A percentile compares a stretch with the other conserved stretches of the same genome.
Conservation (phyloP, 1,140 invertebrate species). For the Drosophila simulans region DNA sequence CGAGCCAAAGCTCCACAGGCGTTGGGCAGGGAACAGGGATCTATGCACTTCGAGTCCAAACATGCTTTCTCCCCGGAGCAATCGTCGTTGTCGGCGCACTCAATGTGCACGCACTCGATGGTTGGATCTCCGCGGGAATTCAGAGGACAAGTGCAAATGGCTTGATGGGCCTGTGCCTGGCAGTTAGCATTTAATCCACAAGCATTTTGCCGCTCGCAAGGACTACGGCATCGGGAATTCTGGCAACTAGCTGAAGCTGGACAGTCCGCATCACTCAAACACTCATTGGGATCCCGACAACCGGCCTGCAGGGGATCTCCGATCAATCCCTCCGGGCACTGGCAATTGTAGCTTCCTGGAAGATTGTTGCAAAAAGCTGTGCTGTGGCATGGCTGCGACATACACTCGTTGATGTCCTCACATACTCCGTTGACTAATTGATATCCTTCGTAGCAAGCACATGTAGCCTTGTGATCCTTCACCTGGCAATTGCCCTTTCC, state of each 20-base stretch:
- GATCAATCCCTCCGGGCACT: constrained; percentile 91
- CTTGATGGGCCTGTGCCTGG: constrained; percentile 87
- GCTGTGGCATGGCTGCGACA: constrained; percentile 90
- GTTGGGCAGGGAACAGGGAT: constrained; percentile 92
- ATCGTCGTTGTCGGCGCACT: constrained; percentile 92
- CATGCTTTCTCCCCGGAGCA: constrained; percentile 90
- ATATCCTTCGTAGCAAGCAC: constrained; percentile 91
- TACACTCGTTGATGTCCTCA: constrained; percentile 93
- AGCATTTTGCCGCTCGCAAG: constrained; percentile 88
- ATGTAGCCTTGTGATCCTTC: constrained; percentile 89
- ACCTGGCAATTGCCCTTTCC: constrained; percentile 90
- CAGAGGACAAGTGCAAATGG: constrained; percentile 90
- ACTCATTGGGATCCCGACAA: constrained; percentile 92
- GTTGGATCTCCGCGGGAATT: constrained; percentile 91
- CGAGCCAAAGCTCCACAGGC: constrained; percentile 92
- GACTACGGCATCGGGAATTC: constrained; percentile 91
- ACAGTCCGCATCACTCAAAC: constrained; percentile 92
- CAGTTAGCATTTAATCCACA: constrained; percentile 93
- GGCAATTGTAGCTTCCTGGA: constrained; percentile 90
- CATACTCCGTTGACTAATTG: constrained; percentile 88
- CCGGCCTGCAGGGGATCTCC: constrained; percentile 89
- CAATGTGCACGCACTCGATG: constrained; percentile 89
- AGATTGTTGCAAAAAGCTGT: constrained; percentile 91
- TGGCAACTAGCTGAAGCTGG: constrained; percentile 91
- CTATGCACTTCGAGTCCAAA: constrained; percentile 91